phyloP scores from a whole-genome alignment of 2,888 invertebrate species.

The Plemyria rubiginata region DNA sequence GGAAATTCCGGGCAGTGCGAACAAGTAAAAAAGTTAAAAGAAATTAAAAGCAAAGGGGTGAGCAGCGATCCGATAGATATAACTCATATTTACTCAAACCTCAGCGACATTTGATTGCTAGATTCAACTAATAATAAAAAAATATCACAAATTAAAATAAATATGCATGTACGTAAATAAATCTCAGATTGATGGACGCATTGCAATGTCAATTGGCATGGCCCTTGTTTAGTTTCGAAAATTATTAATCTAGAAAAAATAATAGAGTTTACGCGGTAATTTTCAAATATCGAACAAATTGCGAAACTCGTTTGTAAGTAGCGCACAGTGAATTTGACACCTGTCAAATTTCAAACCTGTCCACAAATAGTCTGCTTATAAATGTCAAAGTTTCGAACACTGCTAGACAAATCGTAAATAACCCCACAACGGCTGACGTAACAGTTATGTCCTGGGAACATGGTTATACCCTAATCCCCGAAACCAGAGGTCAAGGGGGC shows the following conservation, averaged over 20 bases:
- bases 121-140: no score
- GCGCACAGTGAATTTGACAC: slow-evolving; percentile 16
- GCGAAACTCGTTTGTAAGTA: neutral
- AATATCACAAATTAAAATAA: no score
- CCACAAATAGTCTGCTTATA: slow-evolving; percentile 20
- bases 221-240: no score
- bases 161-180: no score
- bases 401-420: slow-evolving; percentile 22
- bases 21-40: slow-evolving; percentile 36
- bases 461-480: slow-evolving; percentile 53
- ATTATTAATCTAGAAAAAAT: no score
- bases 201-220: no score
- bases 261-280: no score
- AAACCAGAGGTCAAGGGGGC: slow-evolving; percentile 55
- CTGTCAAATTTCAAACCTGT: slow-evolving; percentile 28
- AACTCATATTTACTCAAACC: neutral
- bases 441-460: slow-evolving; percentile 54
- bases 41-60: slow-evolving; percentile 39
- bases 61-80: slow-evolving; percentile 19
- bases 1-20: slow-evolving; percentile 32
- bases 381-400: slow-evolving; percentile 24
- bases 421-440: slow-evolving; percentile 29
- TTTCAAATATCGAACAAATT: neutral
- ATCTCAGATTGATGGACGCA: no score
- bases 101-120: no score